phyloP scores from a whole-genome alignment of 2,888 invertebrate genomes.

The Axea sp. region DNA sequence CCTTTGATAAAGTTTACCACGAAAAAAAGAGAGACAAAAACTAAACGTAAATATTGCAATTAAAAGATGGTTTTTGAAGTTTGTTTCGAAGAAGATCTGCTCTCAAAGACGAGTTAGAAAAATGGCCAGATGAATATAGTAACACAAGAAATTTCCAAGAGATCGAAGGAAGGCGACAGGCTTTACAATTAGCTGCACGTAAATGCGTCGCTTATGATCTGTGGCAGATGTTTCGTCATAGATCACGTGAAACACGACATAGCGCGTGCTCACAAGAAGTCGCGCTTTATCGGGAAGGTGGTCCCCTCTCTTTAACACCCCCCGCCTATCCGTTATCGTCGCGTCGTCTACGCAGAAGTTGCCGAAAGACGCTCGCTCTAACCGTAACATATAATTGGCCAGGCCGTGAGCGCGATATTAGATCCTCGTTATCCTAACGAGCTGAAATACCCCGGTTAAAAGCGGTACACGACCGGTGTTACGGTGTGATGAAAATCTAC shows the following conservation, averaged over 20 bases:
- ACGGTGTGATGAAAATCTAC: slow-evolving; percentile 69
- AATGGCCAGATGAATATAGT: slow-evolving; percentile 59
- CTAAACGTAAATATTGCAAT: slow-evolving; percentile 19
- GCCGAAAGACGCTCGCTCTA: slow-evolving; percentile 70
- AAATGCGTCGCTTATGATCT: slow-evolving; percentile 77
- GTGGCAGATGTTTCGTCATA: slow-evolving; percentile 76
- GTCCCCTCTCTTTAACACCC: slow-evolving; percentile 12
- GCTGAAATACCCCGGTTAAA: slow-evolving; percentile 75
- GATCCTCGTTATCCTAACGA: slow-evolving; percentile 79
- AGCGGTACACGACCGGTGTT: slow-evolving; percentile 67
- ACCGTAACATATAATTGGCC: slow-evolving; percentile 77
- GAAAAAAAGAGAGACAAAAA: not conserved
- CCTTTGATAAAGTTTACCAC: slow-evolving; percentile 10
- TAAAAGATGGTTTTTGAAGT: slow-evolving; percentile 19
- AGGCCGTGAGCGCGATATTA: slow-evolving; percentile 77
- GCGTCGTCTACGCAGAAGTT: slow-evolving; percentile 56
- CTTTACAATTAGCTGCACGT: slow-evolving; percentile 76
- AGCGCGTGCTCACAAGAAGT: slow-evolving; percentile 43
- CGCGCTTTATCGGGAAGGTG: slow-evolving; percentile 43
- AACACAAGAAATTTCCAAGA: slow-evolving; percentile 69
- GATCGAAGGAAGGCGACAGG: slow-evolving; percentile 58
- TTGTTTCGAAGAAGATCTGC: slow-evolving; percentile 12
- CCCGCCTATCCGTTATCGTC: slow-evolving; percentile 29
- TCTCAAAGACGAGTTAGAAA: slow-evolving; percentile 27
- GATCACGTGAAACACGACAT: slow-evolving; percentile 69